Evolutionary conservation across 2,797 vertebrate genomes (phyloP), one percentile per base, ranked within the genome.

Genomic region (Microchirus variegatus): DNA sequence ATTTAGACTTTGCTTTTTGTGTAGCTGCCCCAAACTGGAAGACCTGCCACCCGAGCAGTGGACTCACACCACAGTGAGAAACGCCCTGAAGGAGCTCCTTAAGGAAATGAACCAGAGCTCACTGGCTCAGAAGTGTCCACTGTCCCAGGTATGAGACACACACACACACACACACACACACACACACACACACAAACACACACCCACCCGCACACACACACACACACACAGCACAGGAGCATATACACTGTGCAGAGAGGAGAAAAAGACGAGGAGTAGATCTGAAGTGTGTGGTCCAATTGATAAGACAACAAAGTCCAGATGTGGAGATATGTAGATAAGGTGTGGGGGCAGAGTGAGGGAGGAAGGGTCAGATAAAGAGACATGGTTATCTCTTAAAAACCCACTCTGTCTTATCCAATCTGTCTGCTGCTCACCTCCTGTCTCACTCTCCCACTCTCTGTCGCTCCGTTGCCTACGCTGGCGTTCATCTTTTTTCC

Each of bases 51-150:
- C 96, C 0, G 96, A 98, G 90, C 96, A 97, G 82, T 98, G 96
- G 96, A 97, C 93, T 80, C 96, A 97, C 91, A 96, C 95, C 82
- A 98, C 95, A 35, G 96, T 98, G 75, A 94, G 96, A 88, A 97
- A 97, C 42, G 96, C 96, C 86, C 93, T 98, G 82, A 98, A 97
- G 91, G 96, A 97, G 90, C 95, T 98, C 73, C 94, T 98, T 80
- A 97, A 96, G 93, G 95, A 97, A 84, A 98, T 96, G 96, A 98
- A 98, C 85, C 96, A 98, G 95, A 97, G 96, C 92, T 96, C 96
- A 18, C 86, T 98, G 93, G 96, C 96, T 87, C 97, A 97, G 92
- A 96, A 98, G 91, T 98, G 96, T 77, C 96, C 96, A 67, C 93
- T 98, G 71, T 97, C 96, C 69, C 91, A 91, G 90, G 90, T 91